Evolutionary conservation across 2,113 vertebrate genomes (phyloP), one percentile per base, ranked within the genome.

Genomic region (Typhlomys cinereus): DNA sequence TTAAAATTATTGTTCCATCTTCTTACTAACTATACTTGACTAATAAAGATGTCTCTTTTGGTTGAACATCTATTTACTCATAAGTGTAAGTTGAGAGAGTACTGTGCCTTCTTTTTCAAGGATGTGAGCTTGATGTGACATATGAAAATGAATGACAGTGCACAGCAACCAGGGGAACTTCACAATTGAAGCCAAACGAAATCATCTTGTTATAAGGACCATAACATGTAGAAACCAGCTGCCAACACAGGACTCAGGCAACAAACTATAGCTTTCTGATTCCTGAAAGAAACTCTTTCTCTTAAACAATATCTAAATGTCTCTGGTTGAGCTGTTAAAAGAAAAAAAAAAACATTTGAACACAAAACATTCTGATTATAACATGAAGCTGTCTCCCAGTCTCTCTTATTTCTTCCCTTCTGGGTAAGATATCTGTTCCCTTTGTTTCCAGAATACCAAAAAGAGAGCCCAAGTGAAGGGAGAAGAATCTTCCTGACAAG

Each of bases 401-500:
- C 84, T 93, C 62, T 91, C n/a, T n/a, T 36, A 62, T 93, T 94
- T 59, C 12, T 91, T 80, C 0, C 3, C 62, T 89, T 8, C 76
- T 89, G 34, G 90, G 92, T 74, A 21, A 2, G 6, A 0, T 2
- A 14, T 89, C 79, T 17, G 0, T 67, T 70, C 10, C 96, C 96
- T 95, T 98, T 97, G 96, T 98, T 97, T 97, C 96, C 50, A 75
- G 95, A 96, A 67, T 57, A 95, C 96, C 79, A 95, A 97, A 96
- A 90, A 17, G 92, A 95, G 95, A 90, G 78, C 88, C 94, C 95
- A 79, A 85, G 34, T 0, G 86, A 96, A 48, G 92, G 57, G 17
- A 34, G 11, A 85, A 98, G 96, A 94, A 74, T 96, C 97, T 96
- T 96, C 94, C 97, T 96, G 97, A 97, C 97, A 98, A 97, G 98